Conservation (phyloP, 2,113 vertebrate genomes). For the Chamaetylas fuelleborni region DNA sequence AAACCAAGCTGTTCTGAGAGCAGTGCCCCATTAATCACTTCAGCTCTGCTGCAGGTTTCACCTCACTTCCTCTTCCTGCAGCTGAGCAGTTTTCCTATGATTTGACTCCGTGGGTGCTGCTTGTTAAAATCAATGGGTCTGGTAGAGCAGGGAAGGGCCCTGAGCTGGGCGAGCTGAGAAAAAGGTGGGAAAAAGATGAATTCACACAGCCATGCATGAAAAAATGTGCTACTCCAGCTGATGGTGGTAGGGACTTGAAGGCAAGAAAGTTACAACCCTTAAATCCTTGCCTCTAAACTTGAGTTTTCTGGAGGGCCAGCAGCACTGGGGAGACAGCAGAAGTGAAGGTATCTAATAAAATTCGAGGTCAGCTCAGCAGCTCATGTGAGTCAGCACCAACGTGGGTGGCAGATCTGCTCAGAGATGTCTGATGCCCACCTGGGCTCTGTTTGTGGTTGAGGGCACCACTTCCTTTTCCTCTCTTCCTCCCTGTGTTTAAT, state of each 20-base stretch:
- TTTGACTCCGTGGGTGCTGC: not conserved
- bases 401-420: not conserved
- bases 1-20: constrained; percentile 27
- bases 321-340: not conserved
- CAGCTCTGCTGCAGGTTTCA: constrained; percentile 25
- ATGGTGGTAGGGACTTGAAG: not conserved
- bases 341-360: not conserved
- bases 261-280: not conserved
- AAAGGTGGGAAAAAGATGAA: not conserved
- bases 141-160: not conserved
- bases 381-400: not conserved
- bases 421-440: not conserved
- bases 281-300: not conserved
- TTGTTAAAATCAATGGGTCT: not conserved
- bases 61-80: constrained; percentile 15
- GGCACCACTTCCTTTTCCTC: not conserved
- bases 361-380: not conserved
- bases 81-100: not conserved
- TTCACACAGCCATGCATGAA: not conserved
- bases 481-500: not conserved
- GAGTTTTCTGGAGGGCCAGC: not conserved
- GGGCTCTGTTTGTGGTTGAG: not conserved
- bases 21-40: constrained; percentile 49
- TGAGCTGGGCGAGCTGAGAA: not conserved
- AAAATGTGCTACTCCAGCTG: not conserved